A percentile compares a stretch with the other conserved stretches of the same genome.
These are phyloP conservation scores for Artemia sinica DNA, from an alignment of 2,888 invertebrate species.

Conservation along the genomic window DNA sequence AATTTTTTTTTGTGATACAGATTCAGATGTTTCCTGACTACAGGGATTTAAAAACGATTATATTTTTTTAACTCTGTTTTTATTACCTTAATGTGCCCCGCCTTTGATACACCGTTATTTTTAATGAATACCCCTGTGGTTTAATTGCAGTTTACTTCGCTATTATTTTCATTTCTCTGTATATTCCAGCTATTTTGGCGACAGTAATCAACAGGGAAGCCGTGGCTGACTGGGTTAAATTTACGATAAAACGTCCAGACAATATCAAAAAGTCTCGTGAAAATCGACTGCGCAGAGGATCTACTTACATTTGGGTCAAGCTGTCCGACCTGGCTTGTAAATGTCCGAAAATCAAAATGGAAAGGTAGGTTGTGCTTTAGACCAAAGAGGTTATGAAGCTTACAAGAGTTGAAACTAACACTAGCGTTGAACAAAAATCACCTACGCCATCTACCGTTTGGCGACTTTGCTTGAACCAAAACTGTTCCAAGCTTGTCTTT, in stretches of 20 bases:
- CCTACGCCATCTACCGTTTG: no score
- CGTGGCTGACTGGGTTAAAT: slow-evolving; percentile 58
- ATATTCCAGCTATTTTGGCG: slow-evolving; percentile 68
- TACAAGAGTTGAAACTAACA: no score
- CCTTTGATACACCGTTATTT: not conserved
- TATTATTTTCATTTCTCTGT: slow-evolving; percentile 25
- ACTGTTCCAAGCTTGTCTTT: no score
- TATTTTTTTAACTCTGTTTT: no score
- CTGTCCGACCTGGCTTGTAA: slow-evolving; percentile 76
- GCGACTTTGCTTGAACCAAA: no score
- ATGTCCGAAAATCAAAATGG: slow-evolving; percentile 87
- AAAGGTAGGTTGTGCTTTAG: slow-evolving; percentile 46
- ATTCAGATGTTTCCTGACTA: no score
- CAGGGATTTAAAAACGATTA: no score
- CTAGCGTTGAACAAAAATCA: no score
- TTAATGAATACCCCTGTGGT: slow-evolving; percentile 11
- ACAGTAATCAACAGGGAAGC: slow-evolving; percentile 59
- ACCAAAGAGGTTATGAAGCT: no score
- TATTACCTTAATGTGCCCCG: no score
- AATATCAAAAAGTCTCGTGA: slow-evolving; percentile 42
- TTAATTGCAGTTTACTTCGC: slow-evolving; percentile 20
- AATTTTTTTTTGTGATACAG: no score
- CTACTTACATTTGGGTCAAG: slow-evolving; percentile 72
- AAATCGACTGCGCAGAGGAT: slow-evolving; percentile 59
- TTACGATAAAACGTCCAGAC: slow-evolving; percentile 69